Evolutionary conservation across 2,888 invertebrate species (phyloP).

Genomic region (Cephus nigrinus): DNA sequence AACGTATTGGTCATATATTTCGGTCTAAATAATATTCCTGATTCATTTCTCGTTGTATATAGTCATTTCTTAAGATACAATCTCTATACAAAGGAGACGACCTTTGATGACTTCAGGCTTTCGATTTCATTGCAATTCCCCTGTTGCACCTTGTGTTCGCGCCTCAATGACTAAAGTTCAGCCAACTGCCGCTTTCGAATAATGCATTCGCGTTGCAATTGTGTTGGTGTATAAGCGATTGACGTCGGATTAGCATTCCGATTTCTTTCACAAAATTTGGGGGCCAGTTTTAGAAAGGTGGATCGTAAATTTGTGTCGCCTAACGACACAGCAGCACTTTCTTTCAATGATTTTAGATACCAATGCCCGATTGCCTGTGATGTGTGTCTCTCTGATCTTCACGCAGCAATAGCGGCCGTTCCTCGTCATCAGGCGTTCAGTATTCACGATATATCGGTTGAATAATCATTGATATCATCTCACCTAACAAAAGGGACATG

Average conservation of each 20-base stretch:
- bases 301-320: conserved; percentile 42
- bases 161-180: conserved; percentile 1
- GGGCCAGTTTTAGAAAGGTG: conserved; percentile 47
- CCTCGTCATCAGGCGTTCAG: not conserved
- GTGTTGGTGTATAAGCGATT: not conserved
- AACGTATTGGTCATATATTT: not conserved
- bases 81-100: not conserved
- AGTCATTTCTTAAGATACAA: not conserved
- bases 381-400: not conserved
- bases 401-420: not conserved
- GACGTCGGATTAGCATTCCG: not conserved
- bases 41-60: not conserved
- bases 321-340: conserved; percentile 17
- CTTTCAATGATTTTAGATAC: conserved; percentile 6
- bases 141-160: not conserved
- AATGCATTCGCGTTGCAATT: not conserved
- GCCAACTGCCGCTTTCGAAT: conserved; percentile 2
- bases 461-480: not conserved
- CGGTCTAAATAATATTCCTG: not conserved
- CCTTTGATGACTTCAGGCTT: conserved; percentile 1
- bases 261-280: not conserved
- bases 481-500: not conserved
- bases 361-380: not conserved
- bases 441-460: not conserved
- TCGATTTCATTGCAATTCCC: conserved; percentile 4